These are phyloP conservation scores for Nasonia giraulti DNA, from an alignment of 1,140 invertebrate genomes.

Conservation along the genomic window DNA sequence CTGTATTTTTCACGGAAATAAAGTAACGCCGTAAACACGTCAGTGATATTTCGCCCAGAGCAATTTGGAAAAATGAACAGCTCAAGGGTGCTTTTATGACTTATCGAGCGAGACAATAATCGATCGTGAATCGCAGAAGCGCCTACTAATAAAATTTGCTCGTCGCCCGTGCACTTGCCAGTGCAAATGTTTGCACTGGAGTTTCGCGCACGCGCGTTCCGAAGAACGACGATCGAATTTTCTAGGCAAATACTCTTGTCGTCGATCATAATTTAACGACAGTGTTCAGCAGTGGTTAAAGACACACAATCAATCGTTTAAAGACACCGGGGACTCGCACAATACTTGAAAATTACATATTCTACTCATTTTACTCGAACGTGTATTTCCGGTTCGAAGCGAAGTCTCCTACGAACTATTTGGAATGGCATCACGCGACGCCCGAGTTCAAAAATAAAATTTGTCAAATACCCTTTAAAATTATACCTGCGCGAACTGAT, in stretches of 20 bases:
- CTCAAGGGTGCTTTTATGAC: not conserved
- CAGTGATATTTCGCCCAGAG: not conserved
- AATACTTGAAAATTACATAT: too few relatives aligned
- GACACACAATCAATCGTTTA: too few relatives aligned
- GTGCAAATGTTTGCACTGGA: conserved; percentile 33
- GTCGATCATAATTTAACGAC: not conserved
- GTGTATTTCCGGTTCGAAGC: too few relatives aligned
- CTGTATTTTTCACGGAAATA: too few relatives aligned
- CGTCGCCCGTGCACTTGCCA: not conserved
- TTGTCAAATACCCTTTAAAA: not conserved
- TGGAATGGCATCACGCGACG: too few relatives aligned
- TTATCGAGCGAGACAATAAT: not conserved
- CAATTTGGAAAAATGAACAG: not conserved
- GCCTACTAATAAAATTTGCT: conserved; percentile 10
- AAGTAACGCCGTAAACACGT: too few relatives aligned
- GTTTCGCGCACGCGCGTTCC: not conserved
- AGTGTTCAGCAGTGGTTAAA: not conserved
- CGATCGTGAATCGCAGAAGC: conserved; percentile 19
- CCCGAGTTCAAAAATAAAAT: too few relatives aligned
- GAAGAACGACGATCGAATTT: conserved; percentile 1
- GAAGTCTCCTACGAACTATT: too few relatives aligned
- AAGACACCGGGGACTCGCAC: too few relatives aligned
- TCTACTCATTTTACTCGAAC: too few relatives aligned
- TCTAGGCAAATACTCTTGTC: not conserved
- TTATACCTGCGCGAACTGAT: not conserved